Conservation (phyloP, 2,888 invertebrate genomes). For the Tethea ocularis region DNA sequence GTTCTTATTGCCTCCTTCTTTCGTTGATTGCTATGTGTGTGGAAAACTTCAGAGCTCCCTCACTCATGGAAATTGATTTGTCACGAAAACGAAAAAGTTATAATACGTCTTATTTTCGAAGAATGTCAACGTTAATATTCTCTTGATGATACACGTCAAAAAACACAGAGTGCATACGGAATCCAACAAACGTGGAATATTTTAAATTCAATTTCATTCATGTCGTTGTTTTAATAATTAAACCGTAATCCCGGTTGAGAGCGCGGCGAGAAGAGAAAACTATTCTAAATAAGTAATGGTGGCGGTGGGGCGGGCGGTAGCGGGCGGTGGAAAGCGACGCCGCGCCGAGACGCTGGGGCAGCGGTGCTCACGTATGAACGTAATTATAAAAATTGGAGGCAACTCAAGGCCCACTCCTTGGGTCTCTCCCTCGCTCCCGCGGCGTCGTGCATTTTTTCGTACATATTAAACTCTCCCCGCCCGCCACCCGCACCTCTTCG, state of each 20-base stretch:
- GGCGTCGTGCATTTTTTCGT: slow-evolving; percentile 83
- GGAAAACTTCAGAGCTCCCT: slow-evolving; percentile 74
- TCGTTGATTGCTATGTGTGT: slow-evolving; percentile 79
- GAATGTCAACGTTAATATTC: slow-evolving; percentile 23
- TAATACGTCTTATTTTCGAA: slow-evolving; percentile 58
- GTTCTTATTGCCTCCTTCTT: slow-evolving; percentile 81
- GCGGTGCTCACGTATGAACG: slow-evolving; percentile 85
- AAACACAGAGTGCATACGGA: slow-evolving; percentile 16
- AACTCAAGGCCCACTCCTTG: slow-evolving; percentile 71
- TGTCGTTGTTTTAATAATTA: slow-evolving; percentile 56
- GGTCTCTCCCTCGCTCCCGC: slow-evolving; percentile 76
- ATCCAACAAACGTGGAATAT: slow-evolving; percentile 11
- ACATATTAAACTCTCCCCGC: slow-evolving; percentile 80
- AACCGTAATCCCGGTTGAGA: slow-evolving; percentile 56
- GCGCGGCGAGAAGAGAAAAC: slow-evolving; percentile 46
- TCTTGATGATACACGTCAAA: slow-evolving; percentile 11
- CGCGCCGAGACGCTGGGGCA: slow-evolving; percentile 37
- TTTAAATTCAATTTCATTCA: slow-evolving; percentile 31
- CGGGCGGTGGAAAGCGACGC: slow-evolving; percentile 36
- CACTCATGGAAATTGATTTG: slow-evolving; percentile 75
- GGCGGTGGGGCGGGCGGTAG: slow-evolving; percentile 47
- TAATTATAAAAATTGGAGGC: slow-evolving; percentile 84
- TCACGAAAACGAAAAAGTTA: slow-evolving; percentile 67
- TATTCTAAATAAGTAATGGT: slow-evolving; percentile 71
- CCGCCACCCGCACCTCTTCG: slow-evolving; percentile 61